Evolutionary conservation across 1,140 invertebrate species (phyloP), one percentile per base, ranked within the genome.

Genomic region (Periplaneta americana): DNA sequence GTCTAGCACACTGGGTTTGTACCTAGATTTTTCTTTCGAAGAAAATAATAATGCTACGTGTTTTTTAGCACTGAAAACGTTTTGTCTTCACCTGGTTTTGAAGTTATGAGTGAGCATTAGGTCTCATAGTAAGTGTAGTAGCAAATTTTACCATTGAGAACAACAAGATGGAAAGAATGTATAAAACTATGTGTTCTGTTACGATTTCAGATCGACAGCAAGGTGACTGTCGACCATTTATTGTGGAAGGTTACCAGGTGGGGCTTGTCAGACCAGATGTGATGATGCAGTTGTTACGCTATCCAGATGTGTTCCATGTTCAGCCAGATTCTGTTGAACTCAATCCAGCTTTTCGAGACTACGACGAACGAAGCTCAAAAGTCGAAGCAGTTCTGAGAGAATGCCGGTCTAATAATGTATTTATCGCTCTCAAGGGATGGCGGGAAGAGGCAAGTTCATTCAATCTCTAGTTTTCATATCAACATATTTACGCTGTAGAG

Each of bases 191-290:
- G n/a, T n/a, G n/a, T n/a, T n/a, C n/a, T n/a, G n/a, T n/a, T n/a
- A n/a, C n/a, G n/a, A n/a, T n/a, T 77, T 10, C 76, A 95, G 94
- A 94, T 80, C 91, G 94, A 84, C 90, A 92, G 84, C 91, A 92
- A 87, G 92, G 93, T 78, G 92, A 95, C 87, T 96, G 95, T 88
- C 92, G 92, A 86, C 95, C 96, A 74, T 97, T 98, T 88, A 90
- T 96, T 83, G 94, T 97, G 31, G 95, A 95, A 87, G 95, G 95
- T 77, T 92, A 94, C 85, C 96, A 97, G 91, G 95, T 98, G 76
- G 97, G 97, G 66, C 89, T 98, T 74, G 92, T 98, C 81, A 91
- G 94, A 86, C 93, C 94, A 32, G 94, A 97, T 90, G 93, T 98
- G 57, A 90, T 94, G 86, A 92, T 93, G 86, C 91, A 96, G 86